Percentiles rank a stretch among this genome's conserved stretches.
phyloP scores from a whole-genome alignment of 2,113 vertebrate species.

The Chiloscyllium plagiosum region DNA sequence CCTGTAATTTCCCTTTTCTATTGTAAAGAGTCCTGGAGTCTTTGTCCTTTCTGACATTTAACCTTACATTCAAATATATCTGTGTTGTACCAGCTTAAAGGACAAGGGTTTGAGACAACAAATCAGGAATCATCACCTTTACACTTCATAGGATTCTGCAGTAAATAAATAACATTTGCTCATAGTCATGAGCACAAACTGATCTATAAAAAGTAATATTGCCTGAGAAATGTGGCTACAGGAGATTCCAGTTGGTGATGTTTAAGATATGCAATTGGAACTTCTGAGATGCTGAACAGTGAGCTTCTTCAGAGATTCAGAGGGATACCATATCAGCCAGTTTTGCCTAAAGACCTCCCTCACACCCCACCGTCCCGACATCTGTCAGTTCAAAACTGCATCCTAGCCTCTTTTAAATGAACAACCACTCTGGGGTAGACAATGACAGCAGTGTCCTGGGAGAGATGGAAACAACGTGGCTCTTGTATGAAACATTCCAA shows the following conservation, averaged over 20 bases:
- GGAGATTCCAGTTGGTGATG: background rate
- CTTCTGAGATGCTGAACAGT: background rate
- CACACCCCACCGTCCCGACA: background rate
- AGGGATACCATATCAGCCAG: too few relatives aligned
- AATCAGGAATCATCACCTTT: background rate
- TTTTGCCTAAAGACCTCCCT: background rate
- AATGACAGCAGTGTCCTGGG: background rate
- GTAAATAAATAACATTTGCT: background rate
- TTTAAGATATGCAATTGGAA: background rate
- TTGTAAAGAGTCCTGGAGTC: too few relatives aligned
- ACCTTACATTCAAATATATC: too few relatives aligned
- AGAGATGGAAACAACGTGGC: background rate
- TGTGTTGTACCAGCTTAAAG: too few relatives aligned
- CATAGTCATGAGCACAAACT: background rate
- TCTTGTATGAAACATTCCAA: background rate
- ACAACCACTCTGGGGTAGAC: background rate
- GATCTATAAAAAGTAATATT: background rate
- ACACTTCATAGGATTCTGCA: background rate
- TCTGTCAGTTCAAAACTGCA: background rate
- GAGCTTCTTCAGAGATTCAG: background rate
- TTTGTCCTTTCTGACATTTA: too few relatives aligned
- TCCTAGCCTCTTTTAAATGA: background rate
- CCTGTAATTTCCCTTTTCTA: too few relatives aligned
- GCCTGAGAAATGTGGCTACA: background rate
- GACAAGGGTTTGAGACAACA: background rate